Base-by-base conservation (phyloP, 1,140 invertebrate species). In the Drosophila nigromelanica region DNA sequence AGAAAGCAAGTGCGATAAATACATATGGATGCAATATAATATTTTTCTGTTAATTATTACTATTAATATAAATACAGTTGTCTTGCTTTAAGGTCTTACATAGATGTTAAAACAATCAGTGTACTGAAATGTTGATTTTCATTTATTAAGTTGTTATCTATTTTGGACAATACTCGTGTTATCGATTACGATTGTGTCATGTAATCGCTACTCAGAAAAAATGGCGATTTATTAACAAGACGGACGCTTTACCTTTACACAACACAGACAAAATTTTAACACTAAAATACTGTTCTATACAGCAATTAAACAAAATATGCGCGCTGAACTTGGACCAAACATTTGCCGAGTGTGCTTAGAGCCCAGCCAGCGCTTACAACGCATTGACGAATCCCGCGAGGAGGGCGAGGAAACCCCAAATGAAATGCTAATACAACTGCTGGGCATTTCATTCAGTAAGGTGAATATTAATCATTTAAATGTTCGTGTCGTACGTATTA, bases 331-430 rank as follows among this genome's bases (percentile, higher is more conserved):
- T 21, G 72, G 66, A 40, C 75, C 89, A 11, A 89, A 91, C 27
- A 79, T 61, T 51, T 91, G 90, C 37, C 86, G 90, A 10, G 76
- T 91, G 37, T 91, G 90, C 62, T 68, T 91, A 48, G 78, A 79
- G 43, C 60, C 69, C 14, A 73, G 68, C 54, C 48, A 74, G 33
- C 76, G 87, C 7, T 55, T 91, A 33, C 82, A 87, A 51, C 66
- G 75, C 5, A 73, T 91, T 43, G 80, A 91, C 14, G 81, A 85
- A 45, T 52, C 80, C 15, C 74, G 86, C 7, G 90, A 91, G 10
- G 90, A 91, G 54, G 89, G 82, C 15, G 90, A 91, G 54, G 90
- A 91, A 71, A 75, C 90, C 6, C 90, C 90, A 27, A 85, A 89
- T 71, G 82, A 91, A 67, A 91, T 91, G 90, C 70, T 91, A 11